Evolutionary conservation across 2,113 vertebrate species (phyloP), one percentile per base, ranked within the genome.

Genomic region (Oxyruncus cristatus): DNA sequence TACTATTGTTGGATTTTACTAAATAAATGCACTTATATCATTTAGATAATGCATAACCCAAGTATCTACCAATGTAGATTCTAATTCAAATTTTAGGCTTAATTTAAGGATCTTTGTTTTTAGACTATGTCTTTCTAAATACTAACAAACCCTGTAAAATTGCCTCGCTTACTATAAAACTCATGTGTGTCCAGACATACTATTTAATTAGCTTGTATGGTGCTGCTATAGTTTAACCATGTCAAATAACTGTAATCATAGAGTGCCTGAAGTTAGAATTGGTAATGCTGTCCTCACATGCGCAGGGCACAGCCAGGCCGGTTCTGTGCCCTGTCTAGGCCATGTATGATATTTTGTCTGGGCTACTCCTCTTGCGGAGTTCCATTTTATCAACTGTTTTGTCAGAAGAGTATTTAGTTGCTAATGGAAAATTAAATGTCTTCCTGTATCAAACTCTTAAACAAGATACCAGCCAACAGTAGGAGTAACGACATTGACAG

Each of bases 91-190:
- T 81, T 91, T 65, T 80, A 71, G 58, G 26, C 35, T 77, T 94
- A 76, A 37, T 47, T 5, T 58, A 83, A 73, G 84, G 22, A 49
- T 58, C 18, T 94, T 96, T 95, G 76, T 88, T 94, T 94, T n/a
- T n/a, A n/a, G n/a, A 92, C 72, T 92, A 81, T 81, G 77, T 85
- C 95, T 95, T 95, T 92, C 79, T 78, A 74, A 93, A 88, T 84
- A 91, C 78, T 92, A 85, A 93, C 50, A 95, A 93, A 96, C 89
- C 74, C 61, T 96, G 92, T 93, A 92, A 96, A 97, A 92, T 90
- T 84, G 61, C n/a, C 42, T 70, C 63, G 37, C 53, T 83, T 89
- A 37, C 33, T 82, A 27, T 75, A 63, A 66, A 89, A 83, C 12
- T 89, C 13, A 11, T 37, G 2, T 62, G 68, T 68, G 18, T 65